Conservation (phyloP, 1,140 invertebrate genomes). For the Trinorchestia longiramus region DNA sequence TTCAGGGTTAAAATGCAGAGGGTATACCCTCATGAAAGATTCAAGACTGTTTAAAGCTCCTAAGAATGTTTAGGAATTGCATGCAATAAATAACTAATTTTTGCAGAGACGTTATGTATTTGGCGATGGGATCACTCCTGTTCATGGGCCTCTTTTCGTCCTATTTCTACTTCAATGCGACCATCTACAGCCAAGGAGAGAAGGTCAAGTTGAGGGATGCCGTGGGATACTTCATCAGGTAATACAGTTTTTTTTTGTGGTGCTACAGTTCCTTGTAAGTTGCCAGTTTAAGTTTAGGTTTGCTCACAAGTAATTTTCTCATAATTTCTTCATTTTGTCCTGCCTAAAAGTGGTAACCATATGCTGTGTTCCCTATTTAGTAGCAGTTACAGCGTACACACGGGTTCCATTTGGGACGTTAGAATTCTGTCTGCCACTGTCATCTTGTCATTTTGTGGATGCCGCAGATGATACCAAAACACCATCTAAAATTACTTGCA, state of each 20-base stretch:
- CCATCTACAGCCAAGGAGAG: slow-evolving; percentile 87
- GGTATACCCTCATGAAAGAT: too few relatives aligned
- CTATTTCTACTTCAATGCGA: slow-evolving; percentile 91
- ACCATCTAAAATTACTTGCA: neutral
- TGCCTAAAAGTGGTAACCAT: neutral
- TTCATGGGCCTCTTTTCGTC: slow-evolving; percentile 82
- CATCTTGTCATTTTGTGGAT: neutral
- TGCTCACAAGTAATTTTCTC: neutral
- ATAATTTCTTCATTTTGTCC: neutral
- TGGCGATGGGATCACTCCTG: slow-evolving; percentile 76
- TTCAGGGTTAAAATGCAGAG: too few relatives aligned
- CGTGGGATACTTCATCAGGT: slow-evolving; percentile 83
- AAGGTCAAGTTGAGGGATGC: slow-evolving; percentile 89
- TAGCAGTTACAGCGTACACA: neutral
- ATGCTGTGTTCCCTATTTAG: neutral
- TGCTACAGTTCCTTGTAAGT: neutral
- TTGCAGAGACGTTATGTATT: slow-evolving; percentile 69
- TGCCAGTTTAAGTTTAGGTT: neutral
- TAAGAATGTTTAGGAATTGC: too few relatives aligned
- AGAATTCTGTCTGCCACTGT: neutral
- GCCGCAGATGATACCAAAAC: neutral
- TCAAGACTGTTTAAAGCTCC: too few relatives aligned
- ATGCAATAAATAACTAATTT: neutral
- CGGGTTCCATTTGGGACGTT: neutral
- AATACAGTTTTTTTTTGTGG: neutral